Evolutionary conservation across 1,140 invertebrate species (phyloP), one percentile per base, ranked within the genome.

Genomic region (Elysia chlorotica): DNA sequence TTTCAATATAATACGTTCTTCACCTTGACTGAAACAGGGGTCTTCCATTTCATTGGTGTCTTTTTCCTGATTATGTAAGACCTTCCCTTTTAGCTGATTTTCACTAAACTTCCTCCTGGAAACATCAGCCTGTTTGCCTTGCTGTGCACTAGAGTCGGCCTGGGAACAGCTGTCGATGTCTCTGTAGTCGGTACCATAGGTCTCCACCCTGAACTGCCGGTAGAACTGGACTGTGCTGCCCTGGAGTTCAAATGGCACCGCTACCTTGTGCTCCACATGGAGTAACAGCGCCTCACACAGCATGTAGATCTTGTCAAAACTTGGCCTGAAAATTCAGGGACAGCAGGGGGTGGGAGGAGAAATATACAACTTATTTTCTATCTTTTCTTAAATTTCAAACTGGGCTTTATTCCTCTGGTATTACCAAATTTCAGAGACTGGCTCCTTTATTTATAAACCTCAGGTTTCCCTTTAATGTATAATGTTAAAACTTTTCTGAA

Each of bases 201-300:
- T 17, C 19, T 62, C 63, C 28, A 76, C 74, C 57, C 75, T 76
- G 4, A 57, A 56, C 25, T 69, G 65, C 23, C 69, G 74, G 70
- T 84, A 83, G 66, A 78, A 78, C n/a, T 77, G 48, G 1, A 85
- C 78, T 10, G 82, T 76, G 63, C 80, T 75, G 37, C 81, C 83
- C 63, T 80, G 77, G 1, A 85, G 76, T 30, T 84, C 80, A 5
- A 48, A 61, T 0, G 81, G 82, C 14, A 82, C 67, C 2, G 75
- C 28, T 48, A 76, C 73, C 1, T 79, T 77, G 73, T 85, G 83
- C 61, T 83, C 81, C 33, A 83, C 31, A 61, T 85, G 77, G 14
- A 84, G 71, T 2, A 79, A 36, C 21, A 85, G 61, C 28, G 82
- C 79, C 54, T 85, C 81, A 65, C 76, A 77, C 76, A 80, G 78